These are phyloP conservation scores for Pelochelys cantorii DNA, from an alignment of 2,797 vertebrate genomes.

Conservation along the genomic window DNA sequence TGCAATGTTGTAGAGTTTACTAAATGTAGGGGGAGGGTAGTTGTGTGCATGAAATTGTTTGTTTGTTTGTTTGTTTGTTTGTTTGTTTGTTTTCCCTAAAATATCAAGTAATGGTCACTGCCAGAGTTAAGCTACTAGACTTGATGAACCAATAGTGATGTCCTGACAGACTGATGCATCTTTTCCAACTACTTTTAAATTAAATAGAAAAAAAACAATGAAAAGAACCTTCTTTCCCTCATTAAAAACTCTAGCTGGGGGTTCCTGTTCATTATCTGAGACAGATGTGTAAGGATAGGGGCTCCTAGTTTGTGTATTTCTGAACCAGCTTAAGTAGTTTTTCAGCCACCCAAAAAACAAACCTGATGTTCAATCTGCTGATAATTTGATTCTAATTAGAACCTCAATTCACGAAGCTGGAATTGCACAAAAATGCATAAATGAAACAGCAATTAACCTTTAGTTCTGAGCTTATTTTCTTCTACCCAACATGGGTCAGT, in stretches of 20 bases:
- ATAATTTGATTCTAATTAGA: constrained; percentile 75
- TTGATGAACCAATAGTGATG: neutral
- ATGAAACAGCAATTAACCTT: constrained; percentile 82
- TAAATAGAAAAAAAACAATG: neutral
- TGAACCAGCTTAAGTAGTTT: constrained; percentile 49
- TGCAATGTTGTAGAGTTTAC: neutral
- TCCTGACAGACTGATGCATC: neutral
- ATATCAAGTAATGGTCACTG: neutral
- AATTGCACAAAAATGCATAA: constrained; percentile 66
- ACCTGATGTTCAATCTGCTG: constrained; percentile 62
- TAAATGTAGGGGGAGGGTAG: neutral
- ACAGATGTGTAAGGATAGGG: neutral
- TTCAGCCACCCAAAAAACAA: constrained; percentile 62
- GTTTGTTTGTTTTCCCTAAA: neutral
- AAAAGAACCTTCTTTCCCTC: neutral
- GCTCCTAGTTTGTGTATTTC: constrained; percentile 14
- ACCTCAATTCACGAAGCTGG: constrained; percentile 64
- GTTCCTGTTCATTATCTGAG: neutral
- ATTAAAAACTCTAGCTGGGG: neutral
- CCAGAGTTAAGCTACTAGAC: neutral
- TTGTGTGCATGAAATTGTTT: neutral
- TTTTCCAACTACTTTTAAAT: neutral
- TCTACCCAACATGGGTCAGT: constrained; percentile 68
- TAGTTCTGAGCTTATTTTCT: constrained; percentile 67
- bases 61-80: neutral